phyloP scores from a whole-genome alignment of 2,888 invertebrate genomes.

The Rhorus exstirpatorius region DNA sequence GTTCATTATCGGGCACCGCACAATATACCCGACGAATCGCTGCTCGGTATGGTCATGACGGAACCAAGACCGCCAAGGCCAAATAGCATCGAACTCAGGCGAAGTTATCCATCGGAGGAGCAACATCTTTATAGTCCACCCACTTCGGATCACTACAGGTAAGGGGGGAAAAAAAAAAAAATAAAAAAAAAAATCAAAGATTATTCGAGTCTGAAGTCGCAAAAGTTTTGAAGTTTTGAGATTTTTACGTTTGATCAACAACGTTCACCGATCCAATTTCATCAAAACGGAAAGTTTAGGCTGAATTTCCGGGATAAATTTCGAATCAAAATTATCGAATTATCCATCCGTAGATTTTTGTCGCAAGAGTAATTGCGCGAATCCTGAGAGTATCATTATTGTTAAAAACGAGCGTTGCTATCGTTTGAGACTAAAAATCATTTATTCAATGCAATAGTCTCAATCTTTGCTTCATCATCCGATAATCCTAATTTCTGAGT shows the following conservation, averaged over 20 bases:
- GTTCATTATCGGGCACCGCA: constrained; percentile 89
- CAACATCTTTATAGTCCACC: constrained; percentile 84
- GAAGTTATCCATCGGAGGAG: constrained; percentile 87
- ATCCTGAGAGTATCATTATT: no score
- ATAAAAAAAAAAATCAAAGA: background rate
- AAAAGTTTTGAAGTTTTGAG: background rate
- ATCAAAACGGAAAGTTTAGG: no score
- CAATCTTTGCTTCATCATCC: no score
- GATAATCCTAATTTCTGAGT: no score
- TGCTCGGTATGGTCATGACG: constrained; percentile 87
- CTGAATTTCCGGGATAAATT: no score
- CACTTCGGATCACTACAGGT: constrained; percentile 84
- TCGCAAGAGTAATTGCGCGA: no score
- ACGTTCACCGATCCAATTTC: no score
- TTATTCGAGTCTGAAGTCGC: background rate
- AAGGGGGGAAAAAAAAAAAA: background rate
- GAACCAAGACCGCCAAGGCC: constrained; percentile 92
- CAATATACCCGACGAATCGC: constrained; percentile 85
- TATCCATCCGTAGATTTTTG: no score
- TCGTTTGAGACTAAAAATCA: no score
- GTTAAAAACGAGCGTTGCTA: no score
- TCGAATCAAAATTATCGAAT: no score
- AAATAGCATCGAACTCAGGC: constrained; percentile 94
- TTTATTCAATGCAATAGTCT: no score
- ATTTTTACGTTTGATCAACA: background rate